These are phyloP conservation scores for Henricia sp. DNA, from an alignment of 53 echinoderm and acorn worm species.

Conservation along the genomic window DNA sequence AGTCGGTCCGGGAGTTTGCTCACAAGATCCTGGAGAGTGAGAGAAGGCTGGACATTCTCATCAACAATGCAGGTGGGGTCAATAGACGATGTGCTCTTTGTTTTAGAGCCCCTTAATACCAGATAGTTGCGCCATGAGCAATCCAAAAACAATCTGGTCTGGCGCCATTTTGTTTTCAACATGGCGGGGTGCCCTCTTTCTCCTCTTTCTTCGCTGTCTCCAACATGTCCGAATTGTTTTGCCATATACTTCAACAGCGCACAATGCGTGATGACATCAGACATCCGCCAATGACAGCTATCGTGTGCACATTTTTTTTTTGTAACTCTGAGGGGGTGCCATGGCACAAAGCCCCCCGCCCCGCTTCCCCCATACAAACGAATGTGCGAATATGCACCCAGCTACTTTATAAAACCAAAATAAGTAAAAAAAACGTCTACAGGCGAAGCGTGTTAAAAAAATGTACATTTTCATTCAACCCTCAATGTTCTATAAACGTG, in stretches of 20 bases:
- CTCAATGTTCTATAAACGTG: no score
- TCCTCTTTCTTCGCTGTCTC: neutral
- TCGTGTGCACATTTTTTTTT: neutral
- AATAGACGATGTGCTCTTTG: neutral
- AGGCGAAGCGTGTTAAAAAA: neutral
- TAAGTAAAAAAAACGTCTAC: neutral
- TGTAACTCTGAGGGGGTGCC: neutral
- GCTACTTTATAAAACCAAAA: no score
- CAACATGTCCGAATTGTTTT: neutral
- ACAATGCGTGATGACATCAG: no score
- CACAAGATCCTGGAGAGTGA: constrained; percentile 66
- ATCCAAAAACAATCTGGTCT: neutral
- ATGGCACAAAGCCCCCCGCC: no score
- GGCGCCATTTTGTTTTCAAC: neutral
- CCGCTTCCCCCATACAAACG: no score
- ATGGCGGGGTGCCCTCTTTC: neutral
- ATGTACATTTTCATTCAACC: no score
- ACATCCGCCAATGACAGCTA: no score
- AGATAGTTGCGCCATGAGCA: neutral
- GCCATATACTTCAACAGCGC: no score
- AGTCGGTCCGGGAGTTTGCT: constrained; percentile 74
- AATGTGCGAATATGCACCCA: no score
- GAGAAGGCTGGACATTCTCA: constrained; percentile 76
- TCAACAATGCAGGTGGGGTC: constrained; percentile 84
- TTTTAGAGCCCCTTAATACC: neutral